These are phyloP conservation scores for Metridium senile DNA, from an alignment of 92 coral and sea anemone species.

Conservation along the genomic window DNA sequence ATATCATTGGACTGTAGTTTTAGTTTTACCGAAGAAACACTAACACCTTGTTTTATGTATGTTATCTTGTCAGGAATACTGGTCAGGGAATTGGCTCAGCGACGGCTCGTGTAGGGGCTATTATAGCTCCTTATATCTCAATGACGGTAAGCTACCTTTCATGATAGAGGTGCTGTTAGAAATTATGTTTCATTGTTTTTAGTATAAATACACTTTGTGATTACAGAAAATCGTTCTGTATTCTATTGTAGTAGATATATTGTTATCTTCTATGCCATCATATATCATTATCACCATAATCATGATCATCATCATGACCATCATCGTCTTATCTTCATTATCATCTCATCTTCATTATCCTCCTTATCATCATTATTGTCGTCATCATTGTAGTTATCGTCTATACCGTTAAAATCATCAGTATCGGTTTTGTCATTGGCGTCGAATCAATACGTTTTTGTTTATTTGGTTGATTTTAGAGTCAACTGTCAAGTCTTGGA, in stretches of 20 bases:
- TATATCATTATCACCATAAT: no score
- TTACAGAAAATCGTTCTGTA: background rate
- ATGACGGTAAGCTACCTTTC: constrained; percentile 15
- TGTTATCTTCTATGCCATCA: background rate
- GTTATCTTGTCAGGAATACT: constrained; percentile 2
- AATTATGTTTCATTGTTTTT: no score
- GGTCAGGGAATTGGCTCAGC: constrained; percentile 21
- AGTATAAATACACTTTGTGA: background rate
- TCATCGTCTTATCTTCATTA: no score
- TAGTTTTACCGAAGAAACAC: background rate
- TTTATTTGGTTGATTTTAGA: background rate
- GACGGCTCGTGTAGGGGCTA: constrained; percentile 18
- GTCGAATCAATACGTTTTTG: no score
- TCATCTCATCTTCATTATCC: background rate
- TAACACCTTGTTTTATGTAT: background rate
- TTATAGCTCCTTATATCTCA: constrained; percentile 21
- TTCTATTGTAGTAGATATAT: background rate
- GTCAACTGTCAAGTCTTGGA: constrained; percentile 43
- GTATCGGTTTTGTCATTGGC: no score
- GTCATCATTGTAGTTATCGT: no score
- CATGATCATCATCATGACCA: no score
- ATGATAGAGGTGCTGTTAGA: background rate
- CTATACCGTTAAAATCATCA: no score
- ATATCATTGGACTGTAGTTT: background rate
- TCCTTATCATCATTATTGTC: no score